A percentile compares a stretch with the other conserved stretches of the same genome.
These are phyloP conservation scores for Paedocypris sp. DNA, from an alignment of 2,113 vertebrate species.

Conservation along the genomic window DNA sequence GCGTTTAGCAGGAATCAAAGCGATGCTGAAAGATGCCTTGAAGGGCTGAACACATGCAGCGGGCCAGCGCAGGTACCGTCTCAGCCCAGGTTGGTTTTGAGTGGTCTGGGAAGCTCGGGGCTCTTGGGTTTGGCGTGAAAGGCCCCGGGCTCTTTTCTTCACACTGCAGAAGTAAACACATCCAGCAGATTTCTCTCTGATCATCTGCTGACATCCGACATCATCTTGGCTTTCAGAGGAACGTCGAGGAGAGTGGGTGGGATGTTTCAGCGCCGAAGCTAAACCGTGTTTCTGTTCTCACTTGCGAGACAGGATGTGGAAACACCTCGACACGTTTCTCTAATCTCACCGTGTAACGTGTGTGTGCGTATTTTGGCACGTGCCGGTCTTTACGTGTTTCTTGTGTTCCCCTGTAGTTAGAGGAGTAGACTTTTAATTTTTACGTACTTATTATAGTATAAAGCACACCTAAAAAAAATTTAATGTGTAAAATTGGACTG, in stretches of 20 bases:
- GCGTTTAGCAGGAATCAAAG: constrained; percentile 8
- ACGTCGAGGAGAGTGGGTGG: not conserved
- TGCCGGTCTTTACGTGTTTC: no score
- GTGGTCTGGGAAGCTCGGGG: not conserved
- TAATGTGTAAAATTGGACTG: no score
- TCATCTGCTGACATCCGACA: constrained; percentile 11
- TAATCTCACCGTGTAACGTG: no score
- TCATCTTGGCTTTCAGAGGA: not conserved
- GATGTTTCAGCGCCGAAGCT: constrained; percentile 1
- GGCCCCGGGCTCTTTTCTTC: constrained; percentile 8
- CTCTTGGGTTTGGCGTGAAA: not conserved
- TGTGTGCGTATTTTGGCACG: not conserved
- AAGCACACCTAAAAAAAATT: no score
- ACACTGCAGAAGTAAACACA: constrained; percentile 9
- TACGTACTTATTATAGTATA: no score
- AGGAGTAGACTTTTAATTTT: no score
- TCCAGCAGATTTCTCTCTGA: constrained; percentile 11
- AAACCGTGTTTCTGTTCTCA: constrained; percentile 4
- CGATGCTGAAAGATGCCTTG: not conserved
- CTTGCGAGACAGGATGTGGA: not conserved
- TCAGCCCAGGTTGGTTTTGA: constrained; percentile 8
- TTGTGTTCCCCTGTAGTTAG: no score
- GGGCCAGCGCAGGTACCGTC: not conserved
- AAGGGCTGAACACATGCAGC: constrained; percentile 2
- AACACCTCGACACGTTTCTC: no score